phyloP scores from a whole-genome alignment of 1,140 invertebrate genomes.

The Drosophila aff. region DNA sequence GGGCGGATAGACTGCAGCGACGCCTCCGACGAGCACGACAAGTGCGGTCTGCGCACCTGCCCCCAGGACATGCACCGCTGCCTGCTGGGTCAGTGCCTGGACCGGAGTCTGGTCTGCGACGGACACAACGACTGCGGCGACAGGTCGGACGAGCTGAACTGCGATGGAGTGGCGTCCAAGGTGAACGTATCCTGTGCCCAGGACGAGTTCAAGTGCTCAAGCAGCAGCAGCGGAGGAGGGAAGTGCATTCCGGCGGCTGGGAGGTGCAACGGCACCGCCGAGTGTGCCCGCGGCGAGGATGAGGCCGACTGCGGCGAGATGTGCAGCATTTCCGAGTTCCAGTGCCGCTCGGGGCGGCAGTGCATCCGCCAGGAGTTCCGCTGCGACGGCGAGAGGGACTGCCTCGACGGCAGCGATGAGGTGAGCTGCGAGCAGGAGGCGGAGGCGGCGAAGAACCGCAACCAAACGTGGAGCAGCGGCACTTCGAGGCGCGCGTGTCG shows the following conservation, averaged over 20 bases:
- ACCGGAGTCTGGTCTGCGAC: constrained; percentile 85
- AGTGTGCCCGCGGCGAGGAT: constrained; percentile 90
- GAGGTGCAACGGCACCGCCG: constrained; percentile 89
- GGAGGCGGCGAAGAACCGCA: constrained; percentile 29
- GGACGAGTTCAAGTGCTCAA: constrained; percentile 86
- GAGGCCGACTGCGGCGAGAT: constrained; percentile 86
- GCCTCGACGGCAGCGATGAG: constrained; percentile 88
- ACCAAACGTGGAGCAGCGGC: constrained; percentile 5
- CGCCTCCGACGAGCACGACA: constrained; percentile 89
- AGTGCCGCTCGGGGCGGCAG: constrained; percentile 86
- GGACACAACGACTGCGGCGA: constrained; percentile 86
- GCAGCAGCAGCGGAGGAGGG: constrained; percentile 80
- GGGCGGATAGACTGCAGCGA: constrained; percentile 89
- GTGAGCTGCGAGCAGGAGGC: constrained; percentile 87
- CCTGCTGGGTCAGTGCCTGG: constrained; percentile 86
- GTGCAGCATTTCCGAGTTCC: constrained; percentile 86
- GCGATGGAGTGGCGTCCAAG: constrained; percentile 29
- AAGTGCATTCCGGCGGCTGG: constrained; percentile 85
- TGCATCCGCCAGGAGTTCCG: constrained; percentile 88
- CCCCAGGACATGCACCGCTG: constrained; percentile 85
- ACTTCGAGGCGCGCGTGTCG: constrained; percentile 46
- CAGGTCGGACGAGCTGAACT: constrained; percentile 86
- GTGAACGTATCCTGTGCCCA: constrained; percentile 51
- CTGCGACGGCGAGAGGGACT: constrained; percentile 89
- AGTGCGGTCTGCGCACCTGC: constrained; percentile 86